A percentile compares a stretch with the other conserved stretches of the same genome.
Evolutionary conservation across 2,113 vertebrate species (phyloP).

Genomic region (Seriola quinqueradiata): DNA sequence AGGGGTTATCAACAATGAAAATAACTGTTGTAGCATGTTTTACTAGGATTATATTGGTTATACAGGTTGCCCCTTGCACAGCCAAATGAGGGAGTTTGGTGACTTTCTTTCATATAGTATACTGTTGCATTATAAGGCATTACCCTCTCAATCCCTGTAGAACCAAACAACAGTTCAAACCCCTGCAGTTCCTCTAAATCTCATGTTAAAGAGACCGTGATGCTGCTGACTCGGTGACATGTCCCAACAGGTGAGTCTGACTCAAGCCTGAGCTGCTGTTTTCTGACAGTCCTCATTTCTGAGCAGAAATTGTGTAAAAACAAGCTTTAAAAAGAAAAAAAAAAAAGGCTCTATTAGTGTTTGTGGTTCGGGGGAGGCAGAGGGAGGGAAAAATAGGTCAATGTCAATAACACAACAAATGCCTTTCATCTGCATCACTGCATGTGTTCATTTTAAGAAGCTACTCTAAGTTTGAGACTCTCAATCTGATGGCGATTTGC

Average conservation of each 20-base stretch:
- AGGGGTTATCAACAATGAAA: no score
- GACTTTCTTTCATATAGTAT: no score
- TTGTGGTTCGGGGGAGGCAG: conserved; percentile 17
- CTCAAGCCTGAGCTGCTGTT: neutral
- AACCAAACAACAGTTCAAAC: no score
- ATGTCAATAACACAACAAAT: conserved; percentile 61
- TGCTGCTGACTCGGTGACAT: neutral
- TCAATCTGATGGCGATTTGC: neutral
- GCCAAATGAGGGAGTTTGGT: no score
- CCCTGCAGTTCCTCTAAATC: no score
- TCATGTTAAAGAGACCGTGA: neutral
- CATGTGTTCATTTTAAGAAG: conserved; percentile 23
- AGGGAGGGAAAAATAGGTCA: conserved; percentile 56
- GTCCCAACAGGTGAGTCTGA: conserved; percentile 1
- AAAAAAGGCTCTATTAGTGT: conserved; percentile 39
- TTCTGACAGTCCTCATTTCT: no score
- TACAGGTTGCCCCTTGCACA: no score
- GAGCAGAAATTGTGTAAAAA: conserved; percentile 29
- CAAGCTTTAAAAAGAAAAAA: conserved; percentile 39
- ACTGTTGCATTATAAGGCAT: no score
- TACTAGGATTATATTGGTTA: no score
- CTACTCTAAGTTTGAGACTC: neutral
- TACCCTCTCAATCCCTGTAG: no score
- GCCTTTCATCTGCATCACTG: conserved; percentile 44
- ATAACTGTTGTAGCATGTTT: no score